These are phyloP conservation scores for Rhysida immarginata DNA, from an alignment of 1,140 invertebrate species.

Conservation along the genomic window DNA sequence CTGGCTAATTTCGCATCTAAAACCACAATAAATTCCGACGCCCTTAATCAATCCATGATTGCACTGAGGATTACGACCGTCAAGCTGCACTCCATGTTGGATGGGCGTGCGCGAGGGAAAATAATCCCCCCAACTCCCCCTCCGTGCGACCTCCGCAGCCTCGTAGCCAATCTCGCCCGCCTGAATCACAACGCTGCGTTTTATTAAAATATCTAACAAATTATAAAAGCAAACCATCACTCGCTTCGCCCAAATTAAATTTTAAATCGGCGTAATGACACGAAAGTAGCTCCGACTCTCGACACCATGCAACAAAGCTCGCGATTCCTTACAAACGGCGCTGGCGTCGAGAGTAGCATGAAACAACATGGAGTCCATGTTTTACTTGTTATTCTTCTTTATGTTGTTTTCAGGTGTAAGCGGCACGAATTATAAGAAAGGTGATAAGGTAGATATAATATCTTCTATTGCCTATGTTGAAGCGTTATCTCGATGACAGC, in stretches of 20 bases:
- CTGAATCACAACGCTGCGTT: no score
- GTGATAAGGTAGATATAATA: conserved; percentile 1
- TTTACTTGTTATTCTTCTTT: not conserved
- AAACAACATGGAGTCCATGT: conserved; percentile 3
- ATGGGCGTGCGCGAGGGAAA: not conserved
- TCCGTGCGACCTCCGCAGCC: not conserved
- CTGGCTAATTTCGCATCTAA: conserved; percentile 9
- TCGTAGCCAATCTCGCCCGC: no score
- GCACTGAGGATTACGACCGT: conserved; percentile 5
- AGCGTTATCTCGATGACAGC: not conserved
- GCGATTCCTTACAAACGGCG: not conserved
- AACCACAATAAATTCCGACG: conserved; percentile 8
- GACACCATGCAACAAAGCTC: not conserved
- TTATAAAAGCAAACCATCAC: no score
- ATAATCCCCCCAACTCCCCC: not conserved
- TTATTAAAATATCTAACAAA: no score
- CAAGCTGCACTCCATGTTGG: conserved; percentile 4
- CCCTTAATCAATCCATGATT: conserved; percentile 9
- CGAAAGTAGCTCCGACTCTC: conserved; percentile 3
- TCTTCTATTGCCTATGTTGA: not conserved
- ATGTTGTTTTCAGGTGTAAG: not conserved
- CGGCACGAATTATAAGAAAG: conserved; percentile 3
- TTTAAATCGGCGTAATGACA: not conserved
- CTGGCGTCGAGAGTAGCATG: not conserved
- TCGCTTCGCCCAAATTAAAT: no score